Evolutionary conservation across 35 echinoderm and acorn worm species (phyloP).

Genomic region (Ptychodera flava): DNA sequence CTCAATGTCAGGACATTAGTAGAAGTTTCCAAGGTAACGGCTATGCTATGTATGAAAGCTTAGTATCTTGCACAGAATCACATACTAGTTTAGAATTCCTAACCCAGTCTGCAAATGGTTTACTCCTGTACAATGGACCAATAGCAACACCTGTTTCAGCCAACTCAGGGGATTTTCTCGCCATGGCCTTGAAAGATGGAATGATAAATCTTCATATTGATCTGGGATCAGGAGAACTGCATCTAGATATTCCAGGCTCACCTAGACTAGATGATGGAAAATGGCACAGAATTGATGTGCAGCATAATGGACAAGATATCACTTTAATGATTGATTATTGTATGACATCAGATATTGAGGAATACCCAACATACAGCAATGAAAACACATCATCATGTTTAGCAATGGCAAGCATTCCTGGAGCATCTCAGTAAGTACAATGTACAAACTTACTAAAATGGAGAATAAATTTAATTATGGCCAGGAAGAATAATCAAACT

Average conservation of each 20-base stretch:
- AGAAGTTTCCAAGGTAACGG: not conserved
- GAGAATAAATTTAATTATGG: too few relatives aligned
- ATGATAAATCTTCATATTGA: not conserved
- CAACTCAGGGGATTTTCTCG: not conserved
- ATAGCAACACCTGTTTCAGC: not conserved
- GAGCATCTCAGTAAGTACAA: not conserved
- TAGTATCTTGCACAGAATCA: not conserved
- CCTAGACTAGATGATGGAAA: not conserved
- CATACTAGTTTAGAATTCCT: not conserved
- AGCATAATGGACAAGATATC: not conserved
- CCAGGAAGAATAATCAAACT: too few relatives aligned
- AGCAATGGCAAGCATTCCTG: not conserved
- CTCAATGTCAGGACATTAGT: not conserved
- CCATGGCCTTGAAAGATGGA: not conserved
- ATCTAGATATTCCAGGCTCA: not conserved
- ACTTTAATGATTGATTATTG: not conserved
- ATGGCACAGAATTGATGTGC: not conserved
- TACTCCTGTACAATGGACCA: not conserved
- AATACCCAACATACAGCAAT: not conserved
- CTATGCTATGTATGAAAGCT: not conserved
- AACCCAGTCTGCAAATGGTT: not conserved
- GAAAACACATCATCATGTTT: not conserved
- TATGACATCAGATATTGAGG: not conserved
- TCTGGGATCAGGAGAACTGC: not conserved
- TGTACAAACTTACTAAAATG: too few relatives aligned